Percentiles rank a stretch among this genome's conserved stretches.
Conservation (phyloP, 64 coral and sea anemone genomes). For the Porites australiensis region DNA sequence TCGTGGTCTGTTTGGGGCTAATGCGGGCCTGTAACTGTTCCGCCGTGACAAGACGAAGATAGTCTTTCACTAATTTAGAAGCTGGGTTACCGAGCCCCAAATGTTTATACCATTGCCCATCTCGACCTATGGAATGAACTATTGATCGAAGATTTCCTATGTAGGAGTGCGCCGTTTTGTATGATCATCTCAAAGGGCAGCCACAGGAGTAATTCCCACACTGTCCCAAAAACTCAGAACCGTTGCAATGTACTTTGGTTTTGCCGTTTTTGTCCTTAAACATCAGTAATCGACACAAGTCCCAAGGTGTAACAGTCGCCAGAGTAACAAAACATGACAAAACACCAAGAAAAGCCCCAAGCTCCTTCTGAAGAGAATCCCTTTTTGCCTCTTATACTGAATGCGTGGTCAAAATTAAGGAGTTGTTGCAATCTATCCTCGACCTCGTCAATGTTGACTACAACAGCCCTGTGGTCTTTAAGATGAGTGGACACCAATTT, state of each 20-base stretch:
- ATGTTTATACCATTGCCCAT: slow-evolving; percentile 50
- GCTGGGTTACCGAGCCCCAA: slow-evolving; percentile 25
- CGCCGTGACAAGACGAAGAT: neutral
- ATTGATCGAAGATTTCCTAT: slow-evolving; percentile 48
- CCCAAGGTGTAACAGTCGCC: slow-evolving; percentile 32
- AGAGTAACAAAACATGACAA: neutral
- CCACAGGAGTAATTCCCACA: slow-evolving; percentile 15
- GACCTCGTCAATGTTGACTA: neutral
- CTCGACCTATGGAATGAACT: slow-evolving; percentile 17
- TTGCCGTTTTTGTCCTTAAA: slow-evolving; percentile 49
- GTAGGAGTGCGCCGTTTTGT: slow-evolving; percentile 54
- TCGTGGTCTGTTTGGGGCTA: neutral
- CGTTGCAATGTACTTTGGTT: slow-evolving; percentile 35
- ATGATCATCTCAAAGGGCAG: slow-evolving; percentile 39
- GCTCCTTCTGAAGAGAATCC: slow-evolving; percentile 18
- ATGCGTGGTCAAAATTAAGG: neutral
- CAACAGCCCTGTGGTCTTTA: neutral
- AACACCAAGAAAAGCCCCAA: neutral
- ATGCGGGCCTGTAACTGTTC: slow-evolving; percentile 20
- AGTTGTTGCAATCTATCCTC: slow-evolving; percentile 2
- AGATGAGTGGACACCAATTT: too few relatives aligned
- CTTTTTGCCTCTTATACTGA: slow-evolving; percentile 34
- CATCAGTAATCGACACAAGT: slow-evolving; percentile 34
- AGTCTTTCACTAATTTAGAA: slow-evolving; percentile 8
- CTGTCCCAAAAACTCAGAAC: slow-evolving; percentile 4